These are phyloP conservation scores for Psittacus erithacus DNA, from an alignment of 2,113 vertebrate species.

Conservation along the genomic window DNA sequence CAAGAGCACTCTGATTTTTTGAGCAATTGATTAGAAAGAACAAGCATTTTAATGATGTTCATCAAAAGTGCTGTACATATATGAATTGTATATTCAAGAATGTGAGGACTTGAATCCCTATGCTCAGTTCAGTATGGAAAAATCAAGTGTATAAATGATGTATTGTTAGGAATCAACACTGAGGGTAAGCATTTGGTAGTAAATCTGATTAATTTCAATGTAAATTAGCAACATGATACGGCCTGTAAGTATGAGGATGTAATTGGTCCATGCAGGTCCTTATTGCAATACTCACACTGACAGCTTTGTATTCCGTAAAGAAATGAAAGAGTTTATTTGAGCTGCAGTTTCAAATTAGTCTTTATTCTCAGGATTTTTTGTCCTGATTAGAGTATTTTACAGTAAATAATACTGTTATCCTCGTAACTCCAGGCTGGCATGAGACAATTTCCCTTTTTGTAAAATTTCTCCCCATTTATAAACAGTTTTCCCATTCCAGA, in stretches of 20 bases:
- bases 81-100: conserved; percentile 33
- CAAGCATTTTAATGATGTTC: conserved; percentile 50
- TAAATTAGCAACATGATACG: conserved; percentile 13
- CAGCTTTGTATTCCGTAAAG: not conserved
- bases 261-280: not conserved
- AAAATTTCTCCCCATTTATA: not conserved
- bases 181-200: not conserved
- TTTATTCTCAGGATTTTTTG: not conserved
- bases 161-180: conserved; percentile 15
- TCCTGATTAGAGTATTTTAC: not conserved
- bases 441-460: not conserved
- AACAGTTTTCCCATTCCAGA: not conserved
- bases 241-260: not conserved
- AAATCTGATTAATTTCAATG: conserved; percentile 45
- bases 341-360: not conserved
- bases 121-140: conserved; percentile 20
- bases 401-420: not conserved
- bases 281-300: not conserved
- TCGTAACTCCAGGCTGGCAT: not conserved
- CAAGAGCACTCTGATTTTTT: conserved; percentile 48
- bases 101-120: conserved; percentile 2
- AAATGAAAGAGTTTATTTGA: not conserved
- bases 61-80: conserved; percentile 17
- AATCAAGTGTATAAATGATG: conserved; percentile 24
- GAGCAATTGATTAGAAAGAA: conserved; percentile 51